phyloP scores from a whole-genome alignment of 2,797 vertebrate genomes.

The Tachyglossus aculeatus region DNA sequence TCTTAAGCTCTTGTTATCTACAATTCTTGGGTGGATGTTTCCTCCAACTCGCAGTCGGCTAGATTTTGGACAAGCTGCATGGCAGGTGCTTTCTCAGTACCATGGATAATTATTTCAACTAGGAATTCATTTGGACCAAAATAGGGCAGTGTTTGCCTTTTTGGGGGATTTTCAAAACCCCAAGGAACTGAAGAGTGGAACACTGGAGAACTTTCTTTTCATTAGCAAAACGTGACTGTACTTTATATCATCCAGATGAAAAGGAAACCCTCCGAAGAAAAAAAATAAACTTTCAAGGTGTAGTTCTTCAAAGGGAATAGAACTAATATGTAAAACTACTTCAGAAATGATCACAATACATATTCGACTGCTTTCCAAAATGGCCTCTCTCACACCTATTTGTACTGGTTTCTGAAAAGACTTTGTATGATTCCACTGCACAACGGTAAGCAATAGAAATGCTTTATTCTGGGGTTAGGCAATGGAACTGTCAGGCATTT shows the following conservation, averaged over 20 bases:
- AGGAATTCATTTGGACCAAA: constrained; percentile 53
- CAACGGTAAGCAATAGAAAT: neutral
- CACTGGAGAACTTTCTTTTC: constrained; percentile 31
- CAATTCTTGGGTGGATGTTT: constrained; percentile 51
- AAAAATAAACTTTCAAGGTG: neutral
- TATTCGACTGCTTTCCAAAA: constrained; percentile 16
- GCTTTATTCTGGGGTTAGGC: neutral
- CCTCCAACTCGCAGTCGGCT: constrained; percentile 32
- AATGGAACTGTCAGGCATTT: too few species aligned
- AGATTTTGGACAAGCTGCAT: constrained; percentile 53
- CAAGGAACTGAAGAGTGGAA: constrained; percentile 8
- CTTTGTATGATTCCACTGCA: constrained; percentile 1
- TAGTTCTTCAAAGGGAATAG: neutral
- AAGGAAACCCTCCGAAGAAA: neutral
- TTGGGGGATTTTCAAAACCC: neutral
- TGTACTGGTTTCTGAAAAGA: constrained; percentile 6
- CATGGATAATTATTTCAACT: constrained; percentile 60
- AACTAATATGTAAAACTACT: constrained; percentile 38
- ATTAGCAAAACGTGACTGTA: constrained; percentile 47
- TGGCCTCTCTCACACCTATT: constrained; percentile 14
- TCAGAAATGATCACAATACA: constrained; percentile 14
- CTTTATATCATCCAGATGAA: constrained; percentile 27
- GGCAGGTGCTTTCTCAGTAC: constrained; percentile 54
- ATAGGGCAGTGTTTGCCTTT: constrained; percentile 28
- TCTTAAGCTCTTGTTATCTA: constrained; percentile 43